A percentile compares a stretch with the other conserved stretches of the same genome.
These are phyloP conservation scores for Triplophysa siluroides DNA, from an alignment of 2,113 vertebrate genomes.

Conservation along the genomic window DNA sequence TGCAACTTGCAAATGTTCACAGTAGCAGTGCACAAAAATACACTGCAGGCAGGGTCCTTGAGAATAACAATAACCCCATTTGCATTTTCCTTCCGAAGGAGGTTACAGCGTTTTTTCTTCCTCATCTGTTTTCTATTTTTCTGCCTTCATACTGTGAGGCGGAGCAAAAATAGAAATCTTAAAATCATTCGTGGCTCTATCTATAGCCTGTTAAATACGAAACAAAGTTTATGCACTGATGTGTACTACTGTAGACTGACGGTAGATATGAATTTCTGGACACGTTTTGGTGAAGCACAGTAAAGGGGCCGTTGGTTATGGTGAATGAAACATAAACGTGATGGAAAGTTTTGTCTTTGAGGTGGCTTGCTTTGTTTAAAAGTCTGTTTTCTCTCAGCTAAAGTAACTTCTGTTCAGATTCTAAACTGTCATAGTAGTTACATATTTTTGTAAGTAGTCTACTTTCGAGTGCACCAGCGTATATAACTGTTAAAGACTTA, in stretches of 20 bases:
- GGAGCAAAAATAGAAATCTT: slow-evolving; percentile 4
- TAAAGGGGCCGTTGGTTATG: not conserved
- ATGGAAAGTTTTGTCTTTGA: not conserved
- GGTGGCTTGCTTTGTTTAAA: not conserved
- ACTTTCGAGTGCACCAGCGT: not conserved
- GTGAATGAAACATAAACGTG: not conserved
- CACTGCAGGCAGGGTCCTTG: not conserved
- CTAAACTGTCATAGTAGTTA: not conserved
- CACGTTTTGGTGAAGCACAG: not conserved
- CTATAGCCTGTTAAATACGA: not conserved
- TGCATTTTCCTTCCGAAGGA: slow-evolving; percentile 35
- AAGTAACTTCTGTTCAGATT: not conserved
- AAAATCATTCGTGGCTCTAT: not conserved
- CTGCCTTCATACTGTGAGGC: not conserved
- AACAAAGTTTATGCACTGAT: not conserved
- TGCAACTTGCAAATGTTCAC: slow-evolving; percentile 38
- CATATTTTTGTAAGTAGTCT: not conserved
- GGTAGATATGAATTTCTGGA: not conserved
- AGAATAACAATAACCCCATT: slow-evolving; percentile 49
- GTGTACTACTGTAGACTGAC: not conserved
- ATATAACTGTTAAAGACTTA: not conserved
- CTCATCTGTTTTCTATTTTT: slow-evolving; percentile 9
- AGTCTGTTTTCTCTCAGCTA: not conserved
- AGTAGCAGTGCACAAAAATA: slow-evolving; percentile 6
- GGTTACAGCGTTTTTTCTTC: slow-evolving; percentile 1